These are phyloP conservation scores for Mus spretus DNA, from an alignment of 2,797 vertebrate genomes.

Conservation along the genomic window DNA sequence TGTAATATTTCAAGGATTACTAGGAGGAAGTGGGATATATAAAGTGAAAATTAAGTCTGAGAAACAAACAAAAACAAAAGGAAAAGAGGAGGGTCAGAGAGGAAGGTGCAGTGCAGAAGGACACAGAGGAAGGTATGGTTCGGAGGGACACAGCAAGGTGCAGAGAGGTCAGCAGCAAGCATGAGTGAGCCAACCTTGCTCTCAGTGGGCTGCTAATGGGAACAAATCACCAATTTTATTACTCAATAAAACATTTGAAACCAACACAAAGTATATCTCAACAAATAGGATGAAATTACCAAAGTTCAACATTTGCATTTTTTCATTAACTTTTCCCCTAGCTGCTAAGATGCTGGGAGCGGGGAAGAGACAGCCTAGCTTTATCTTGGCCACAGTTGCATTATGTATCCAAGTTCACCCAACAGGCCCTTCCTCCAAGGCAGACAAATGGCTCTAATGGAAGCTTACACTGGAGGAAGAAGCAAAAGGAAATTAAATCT, in stretches of 20 bases:
- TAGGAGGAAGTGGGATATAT: constrained; percentile 37
- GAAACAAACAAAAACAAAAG: neutral
- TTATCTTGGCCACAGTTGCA: constrained; percentile 67
- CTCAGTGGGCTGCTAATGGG: constrained; percentile 33
- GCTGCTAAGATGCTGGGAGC: constrained; percentile 40
- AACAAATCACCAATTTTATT: constrained; percentile 73
- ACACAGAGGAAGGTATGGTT: no score
- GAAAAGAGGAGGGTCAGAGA: no score
- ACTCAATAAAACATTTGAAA: constrained; percentile 73
- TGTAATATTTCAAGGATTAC: constrained; percentile 65
- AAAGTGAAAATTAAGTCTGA: constrained; percentile 56
- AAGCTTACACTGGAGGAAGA: constrained; percentile 69
- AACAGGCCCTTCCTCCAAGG: constrained; percentile 40
- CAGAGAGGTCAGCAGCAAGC: neutral
- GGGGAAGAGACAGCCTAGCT: constrained; percentile 44
- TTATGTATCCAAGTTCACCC: constrained; percentile 63
- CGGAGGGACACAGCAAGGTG: neutral
- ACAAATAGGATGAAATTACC: constrained; percentile 74
- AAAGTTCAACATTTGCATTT: constrained; percentile 76
- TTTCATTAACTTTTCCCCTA: constrained; percentile 78
- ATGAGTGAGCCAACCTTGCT: constrained; percentile 37
- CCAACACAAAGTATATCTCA: constrained; percentile 73
- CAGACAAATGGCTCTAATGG: constrained; percentile 74
- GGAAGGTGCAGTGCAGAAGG: no score
- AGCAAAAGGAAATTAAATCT: constrained; percentile 70